Evolutionary conservation across 1,140 invertebrate species (phyloP).

Genomic region (Bombus pyrosoma): DNA sequence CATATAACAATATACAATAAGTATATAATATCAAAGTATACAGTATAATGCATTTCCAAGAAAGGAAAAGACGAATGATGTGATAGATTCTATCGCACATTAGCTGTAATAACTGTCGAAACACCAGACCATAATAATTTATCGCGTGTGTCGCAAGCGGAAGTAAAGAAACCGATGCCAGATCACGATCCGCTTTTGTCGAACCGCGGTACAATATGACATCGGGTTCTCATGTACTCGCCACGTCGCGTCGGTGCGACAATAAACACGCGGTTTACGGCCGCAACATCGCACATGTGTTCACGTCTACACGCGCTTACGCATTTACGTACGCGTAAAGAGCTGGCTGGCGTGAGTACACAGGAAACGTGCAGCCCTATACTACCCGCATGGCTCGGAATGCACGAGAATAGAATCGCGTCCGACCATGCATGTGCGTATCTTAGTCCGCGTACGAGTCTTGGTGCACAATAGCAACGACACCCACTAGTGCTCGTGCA

Average conservation of each 20-base stretch:
- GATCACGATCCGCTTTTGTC: slow-evolving; percentile 36
- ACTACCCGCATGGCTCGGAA: slow-evolving; percentile 52
- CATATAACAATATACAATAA: too few relatives aligned
- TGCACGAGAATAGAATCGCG: slow-evolving; percentile 49
- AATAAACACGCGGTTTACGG: slow-evolving; percentile 57
- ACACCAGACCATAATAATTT: background rate
- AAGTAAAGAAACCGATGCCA: slow-evolving; percentile 54
- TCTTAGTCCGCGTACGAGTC: background rate
- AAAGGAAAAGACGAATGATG: background rate
- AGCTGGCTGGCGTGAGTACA: slow-evolving; percentile 21
- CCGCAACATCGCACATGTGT: slow-evolving; percentile 17
- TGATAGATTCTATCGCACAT: background rate
- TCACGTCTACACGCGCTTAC: slow-evolving; percentile 34
- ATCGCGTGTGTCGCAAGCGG: slow-evolving; percentile 33
- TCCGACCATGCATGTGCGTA: background rate
- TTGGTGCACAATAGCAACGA: slow-evolving; percentile 30
- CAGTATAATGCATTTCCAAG: background rate
- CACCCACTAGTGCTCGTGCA: background rate
- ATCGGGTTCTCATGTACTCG: slow-evolving; percentile 50
- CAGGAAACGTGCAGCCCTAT: slow-evolving; percentile 52
- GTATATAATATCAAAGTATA: background rate
- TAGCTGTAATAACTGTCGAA: slow-evolving; percentile 1
- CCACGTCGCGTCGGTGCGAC: slow-evolving; percentile 42
- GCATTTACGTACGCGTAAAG: slow-evolving; percentile 19
- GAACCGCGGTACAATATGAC: slow-evolving; percentile 44